Evolutionary conservation across 1,140 invertebrate species (phyloP), one percentile per base, ranked within the genome.

Genomic region (Drosophila azteca): DNA sequence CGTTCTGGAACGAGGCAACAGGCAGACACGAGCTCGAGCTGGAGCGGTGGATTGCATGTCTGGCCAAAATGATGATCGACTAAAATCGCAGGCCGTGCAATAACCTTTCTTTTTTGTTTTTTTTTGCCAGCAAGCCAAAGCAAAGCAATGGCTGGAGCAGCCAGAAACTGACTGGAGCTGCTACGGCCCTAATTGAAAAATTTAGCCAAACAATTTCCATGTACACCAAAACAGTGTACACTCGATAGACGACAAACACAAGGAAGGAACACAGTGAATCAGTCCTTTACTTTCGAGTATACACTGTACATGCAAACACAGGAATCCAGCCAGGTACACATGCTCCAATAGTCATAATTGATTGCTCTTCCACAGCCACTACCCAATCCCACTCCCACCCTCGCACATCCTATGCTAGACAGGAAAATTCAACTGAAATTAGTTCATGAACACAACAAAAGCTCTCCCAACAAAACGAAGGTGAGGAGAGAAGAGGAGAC

Each of bases 11-110:
- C 35, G 35, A 39, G 35, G 64, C 64, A 49, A 57, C 66, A 39
- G 35, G 35, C 46, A 44, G 58, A 63, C 62, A 52, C 26, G 64
- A 69, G 66, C 20, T 48, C 26, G 46, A 26, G 45, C 9, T 17
- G 31, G 24, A 26, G 17, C 17, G 5, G 24, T 26, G 45, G 57
- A 75, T 85, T 87, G 81, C 81, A 85, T 85, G 81, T 82, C 81
- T 78, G 68, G 62, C 54, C 22, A 44, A 76, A 85, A 87, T 85
- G 81, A 87, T 85, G 81, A 81, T 87, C 79, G 77, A 65, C 81
- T 60, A 55, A 67, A 85, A 81, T 84, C 78, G 73, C 73, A 52
- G 73, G 46, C 44, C 73, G 81, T 78, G 51, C 81, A 87, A 82
- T 85, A 87, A 85, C 81, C 81, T 81, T 87, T 87, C 24, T 26